Evolutionary conservation across 92 coral and sea anemone species (phyloP), one percentile per base, ranked within the genome.

Genomic region (Heteractis magnifica): DNA sequence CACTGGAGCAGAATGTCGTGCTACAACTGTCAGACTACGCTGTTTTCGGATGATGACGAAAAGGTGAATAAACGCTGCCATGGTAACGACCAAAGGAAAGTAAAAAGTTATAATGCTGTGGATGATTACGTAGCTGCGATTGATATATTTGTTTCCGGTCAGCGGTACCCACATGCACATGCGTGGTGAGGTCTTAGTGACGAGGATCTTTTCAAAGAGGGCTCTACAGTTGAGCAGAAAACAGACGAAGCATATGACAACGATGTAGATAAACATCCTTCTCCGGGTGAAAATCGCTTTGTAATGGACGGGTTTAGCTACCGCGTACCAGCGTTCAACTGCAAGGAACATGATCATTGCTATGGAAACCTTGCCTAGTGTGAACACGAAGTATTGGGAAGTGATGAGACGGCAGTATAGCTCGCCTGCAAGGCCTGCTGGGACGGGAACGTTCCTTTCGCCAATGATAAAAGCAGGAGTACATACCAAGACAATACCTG

Each of bases 321-420:
- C 87, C 6, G 96, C 93, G 48, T 86, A 87, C 95, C 95, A 90
- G 72, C 93, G 81, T 52, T 90, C 93, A 55, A 90, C 70, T 6
- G 93, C 90, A 18, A 90, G 86, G 3, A 80, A 83, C 88, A 90
- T 79, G 50, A 89, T 85, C 58, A 82, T 89, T 60, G 62, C 84
- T 48, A 89, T 83, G 23, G 92, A 89, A 9, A 89, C 74, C 81
- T 84, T 82, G 14, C 92, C 92, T 16, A 89, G 81, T 26, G 88
- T 80, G 77, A 89, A 89, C 52, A 89, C 76, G 73, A 89, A 80
- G 56, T 58, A 89, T 19, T 89, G 89, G 15, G 92, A 89, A 49
- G 86, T 70, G 15, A 89, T 44, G 19, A 89, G 51, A 50, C 88
- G 92, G 51, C 92, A 89, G 71, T 72, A 89, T 7, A 89, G 21